Percentiles rank a stretch among this genome's conserved stretches.
Conservation (phyloP, 2,797 vertebrate species). For the Melanotaenia nigrans region DNA sequence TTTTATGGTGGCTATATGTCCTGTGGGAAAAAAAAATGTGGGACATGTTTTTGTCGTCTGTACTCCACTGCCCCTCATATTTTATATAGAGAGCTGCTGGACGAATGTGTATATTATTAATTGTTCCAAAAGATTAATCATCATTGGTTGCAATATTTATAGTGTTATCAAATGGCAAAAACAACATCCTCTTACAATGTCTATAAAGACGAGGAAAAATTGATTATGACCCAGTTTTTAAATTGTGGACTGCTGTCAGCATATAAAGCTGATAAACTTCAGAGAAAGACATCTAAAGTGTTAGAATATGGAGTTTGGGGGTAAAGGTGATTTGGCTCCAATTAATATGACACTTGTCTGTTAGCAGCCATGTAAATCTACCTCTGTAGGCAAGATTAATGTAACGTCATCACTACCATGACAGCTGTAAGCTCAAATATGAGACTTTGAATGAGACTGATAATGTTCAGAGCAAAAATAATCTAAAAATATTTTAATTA, state of each 20-base stretch:
- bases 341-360: conserved; percentile 75
- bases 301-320: conserved; percentile 24
- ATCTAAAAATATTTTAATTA: neutral
- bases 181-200: neutral
- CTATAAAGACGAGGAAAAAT: conserved; percentile 32
- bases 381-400: conserved; percentile 38
- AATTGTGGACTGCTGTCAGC: conserved; percentile 74
- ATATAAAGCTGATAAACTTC: conserved; percentile 72
- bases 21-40: conserved; percentile 55
- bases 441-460: conserved; percentile 16
- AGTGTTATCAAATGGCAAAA: conserved; percentile 8
- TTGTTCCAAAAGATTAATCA: conserved; percentile 8
- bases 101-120: neutral
- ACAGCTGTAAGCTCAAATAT: conserved; percentile 59
- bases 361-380: conserved; percentile 64
- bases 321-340: conserved; percentile 66
- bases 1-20: conserved; percentile 39
- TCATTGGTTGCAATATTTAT: neutral
- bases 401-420: conserved; percentile 37
- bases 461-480: neutral
- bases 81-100: neutral
- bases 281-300: conserved; percentile 48
- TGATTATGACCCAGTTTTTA: conserved; percentile 37
- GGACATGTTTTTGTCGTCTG: conserved; percentile 1
- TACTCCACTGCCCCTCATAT: conserved; percentile 1